Evolutionary conservation across 2,113 vertebrate species (phyloP), one percentile per base, ranked within the genome.

Genomic region (Xiphophorus couchianus): DNA sequence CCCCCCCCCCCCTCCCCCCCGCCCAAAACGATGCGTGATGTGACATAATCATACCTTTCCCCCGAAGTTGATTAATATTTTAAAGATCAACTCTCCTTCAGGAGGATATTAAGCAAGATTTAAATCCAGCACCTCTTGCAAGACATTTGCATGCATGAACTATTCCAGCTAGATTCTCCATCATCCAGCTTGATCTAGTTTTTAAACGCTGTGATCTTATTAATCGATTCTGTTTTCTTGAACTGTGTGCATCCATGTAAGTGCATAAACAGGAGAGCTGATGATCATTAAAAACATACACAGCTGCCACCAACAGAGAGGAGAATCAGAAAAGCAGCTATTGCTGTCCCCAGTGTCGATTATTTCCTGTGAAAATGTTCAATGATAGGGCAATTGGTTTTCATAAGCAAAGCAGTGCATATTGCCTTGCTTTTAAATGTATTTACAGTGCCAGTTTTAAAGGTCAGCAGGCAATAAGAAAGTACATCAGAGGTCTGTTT

Each of bases 261-360:
- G 33, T 80, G 73, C 65, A 69, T 42, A 74, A 83, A 76, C 12
- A 22, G 69, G 73, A 77, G 74, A 67, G 70, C 1, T 66, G 69
- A 78, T 73, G 74, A 86, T 74, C 65, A 73, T 13, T 76, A 80
- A 85, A 63, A 68, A 51, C 76, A 60, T 71, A 78, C 63, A 58
- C 1, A 58, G 66, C 51, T 58, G 51, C 78, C 81, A 82, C 82
- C 76, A 69, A 61, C 78, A 42, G 76, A 69, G 85, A 83, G 76
- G 86, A 90, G 76, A 85, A 86, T 84, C 75, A 84, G 82, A 77
- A 81, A 85, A 86, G 77, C 85, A 82, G 77, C 79, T 85, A 15
- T 62, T 69, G 71, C 76, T 80, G 82, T 48, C 25, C 31, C 66
- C 39, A 74, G 15, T 62, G 69, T 30, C 81, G 76, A 77, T 87